Evolutionary conservation across 2,113 vertebrate species (phyloP).

Genomic region (Danionella cerebrum): DNA sequence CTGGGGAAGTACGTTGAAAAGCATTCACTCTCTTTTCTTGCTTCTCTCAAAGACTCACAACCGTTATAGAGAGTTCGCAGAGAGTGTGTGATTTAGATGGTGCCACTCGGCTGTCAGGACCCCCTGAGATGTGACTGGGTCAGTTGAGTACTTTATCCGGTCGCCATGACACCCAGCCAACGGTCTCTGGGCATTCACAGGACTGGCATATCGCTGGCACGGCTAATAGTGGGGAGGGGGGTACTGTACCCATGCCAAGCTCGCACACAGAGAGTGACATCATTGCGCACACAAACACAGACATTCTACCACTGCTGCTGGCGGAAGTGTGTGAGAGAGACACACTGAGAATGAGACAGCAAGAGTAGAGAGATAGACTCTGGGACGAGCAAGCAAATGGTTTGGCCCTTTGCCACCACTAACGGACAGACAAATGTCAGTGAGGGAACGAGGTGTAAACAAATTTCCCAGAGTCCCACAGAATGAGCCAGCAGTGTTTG

Average conservation of each 20-base stretch:
- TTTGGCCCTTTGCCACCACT: neutral
- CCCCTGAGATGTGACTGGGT: conserved; percentile 22
- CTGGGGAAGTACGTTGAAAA: too few species aligned
- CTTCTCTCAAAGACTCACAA: too few species aligned
- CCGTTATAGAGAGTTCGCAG: too few species aligned
- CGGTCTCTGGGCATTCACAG: conserved; percentile 35
- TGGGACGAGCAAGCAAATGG: neutral
- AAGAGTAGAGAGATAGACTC: neutral
- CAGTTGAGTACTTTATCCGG: conserved; percentile 34
- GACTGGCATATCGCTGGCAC: conserved; percentile 1
- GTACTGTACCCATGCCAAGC: neutral
- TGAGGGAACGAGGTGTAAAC: neutral
- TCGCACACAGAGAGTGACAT: conserved; percentile 28
- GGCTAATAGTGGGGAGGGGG: conserved; percentile 15
- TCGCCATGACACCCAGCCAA: conserved; percentile 38
- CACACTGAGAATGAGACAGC: neutral
- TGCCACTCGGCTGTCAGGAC: conserved; percentile 31
- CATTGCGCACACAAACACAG: conserved; percentile 33
- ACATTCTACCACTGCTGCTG: conserved; percentile 29
- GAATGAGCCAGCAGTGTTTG: neutral
- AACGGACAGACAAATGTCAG: neutral
- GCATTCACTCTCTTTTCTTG: too few species aligned
- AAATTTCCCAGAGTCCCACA: neutral
- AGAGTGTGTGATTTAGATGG: conserved; percentile 21
- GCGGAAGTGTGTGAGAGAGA: neutral